These are phyloP conservation scores for Creontiades dilutus DNA, from an alignment of 2,888 invertebrate genomes.

Conservation along the genomic window DNA sequence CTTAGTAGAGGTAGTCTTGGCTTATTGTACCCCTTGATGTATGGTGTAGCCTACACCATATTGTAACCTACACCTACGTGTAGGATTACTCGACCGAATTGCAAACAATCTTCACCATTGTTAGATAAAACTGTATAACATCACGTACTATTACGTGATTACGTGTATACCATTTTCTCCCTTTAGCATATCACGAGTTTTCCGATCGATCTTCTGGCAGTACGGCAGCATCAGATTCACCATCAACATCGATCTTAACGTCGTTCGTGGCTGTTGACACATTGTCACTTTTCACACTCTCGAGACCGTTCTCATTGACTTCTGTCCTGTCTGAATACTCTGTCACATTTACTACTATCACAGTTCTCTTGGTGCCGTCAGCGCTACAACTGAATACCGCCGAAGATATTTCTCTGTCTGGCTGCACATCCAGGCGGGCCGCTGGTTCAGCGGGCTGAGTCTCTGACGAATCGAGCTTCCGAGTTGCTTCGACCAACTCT, in stretches of 20 bases:
- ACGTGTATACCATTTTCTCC: too few relatives aligned
- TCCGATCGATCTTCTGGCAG: neutral
- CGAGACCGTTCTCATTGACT: constrained; percentile 1
- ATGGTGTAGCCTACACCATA: too few relatives aligned
- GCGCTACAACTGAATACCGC: constrained; percentile 47
- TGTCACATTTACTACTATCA: constrained; percentile 46
- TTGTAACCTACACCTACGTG: too few relatives aligned
- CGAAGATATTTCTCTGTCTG: neutral
- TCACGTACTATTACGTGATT: too few relatives aligned
- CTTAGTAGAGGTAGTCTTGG: too few relatives aligned
- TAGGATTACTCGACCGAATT: too few relatives aligned
- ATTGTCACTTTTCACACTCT: neutral
- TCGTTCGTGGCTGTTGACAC: neutral
- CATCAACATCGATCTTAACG: neutral
- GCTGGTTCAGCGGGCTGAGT: neutral
- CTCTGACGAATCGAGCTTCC: neutral
- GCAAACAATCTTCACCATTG: too few relatives aligned
- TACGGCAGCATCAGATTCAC: neutral
- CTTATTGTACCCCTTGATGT: too few relatives aligned
- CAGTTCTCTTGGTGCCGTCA: constrained; percentile 27
- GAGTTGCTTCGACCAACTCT: neutral
- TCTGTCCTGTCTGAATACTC: constrained; percentile 10
- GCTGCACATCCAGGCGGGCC: neutral
- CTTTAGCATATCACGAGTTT: neutral
- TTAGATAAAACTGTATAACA: too few relatives aligned